Percentiles rank a stretch among this genome's conserved stretches.
These are phyloP conservation scores for Poeciliopsis paucimaculata DNA, from an alignment of 2,797 vertebrate species.

Conservation along the genomic window DNA sequence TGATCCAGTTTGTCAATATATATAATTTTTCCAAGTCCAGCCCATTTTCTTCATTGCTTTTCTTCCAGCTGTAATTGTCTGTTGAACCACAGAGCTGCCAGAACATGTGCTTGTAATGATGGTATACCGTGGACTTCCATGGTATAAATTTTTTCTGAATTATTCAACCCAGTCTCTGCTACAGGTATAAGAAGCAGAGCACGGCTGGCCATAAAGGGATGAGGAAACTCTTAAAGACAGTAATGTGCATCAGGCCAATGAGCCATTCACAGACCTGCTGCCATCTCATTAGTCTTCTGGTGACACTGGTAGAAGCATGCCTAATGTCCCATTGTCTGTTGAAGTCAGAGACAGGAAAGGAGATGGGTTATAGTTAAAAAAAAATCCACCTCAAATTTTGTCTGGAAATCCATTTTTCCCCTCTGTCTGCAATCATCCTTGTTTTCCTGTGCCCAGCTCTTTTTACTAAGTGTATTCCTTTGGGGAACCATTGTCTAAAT, in stretches of 20 bases:
- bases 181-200: constrained; percentile 73
- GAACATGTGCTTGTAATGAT: constrained; percentile 32
- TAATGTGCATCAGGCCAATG: constrained; percentile 78
- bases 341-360: constrained; percentile 45
- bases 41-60: neutral
- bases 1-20: neutral
- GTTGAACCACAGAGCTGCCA: neutral
- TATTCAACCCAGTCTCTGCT: constrained; percentile 66
- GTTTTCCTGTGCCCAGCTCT: constrained; percentile 19
- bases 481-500: constrained; percentile 54
- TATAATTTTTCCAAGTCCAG: neutral
- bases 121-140: constrained; percentile 24
- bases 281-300: constrained; percentile 79
- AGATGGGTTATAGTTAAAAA: constrained; percentile 51
- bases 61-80: neutral
- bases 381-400: constrained; percentile 32
- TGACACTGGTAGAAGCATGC: constrained; percentile 66
- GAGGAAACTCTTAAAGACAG: constrained; percentile 74
- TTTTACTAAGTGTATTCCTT: constrained; percentile 47
- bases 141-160: constrained; percentile 35
- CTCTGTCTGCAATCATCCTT: neutral
- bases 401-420: constrained; percentile 24
- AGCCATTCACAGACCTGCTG: constrained; percentile 71
- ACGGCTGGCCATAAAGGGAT: constrained; percentile 59
- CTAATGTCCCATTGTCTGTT: constrained; percentile 68